Base-by-base conservation (phyloP, 2,888 invertebrate species). In the Agriopis aurantiaria region DNA sequence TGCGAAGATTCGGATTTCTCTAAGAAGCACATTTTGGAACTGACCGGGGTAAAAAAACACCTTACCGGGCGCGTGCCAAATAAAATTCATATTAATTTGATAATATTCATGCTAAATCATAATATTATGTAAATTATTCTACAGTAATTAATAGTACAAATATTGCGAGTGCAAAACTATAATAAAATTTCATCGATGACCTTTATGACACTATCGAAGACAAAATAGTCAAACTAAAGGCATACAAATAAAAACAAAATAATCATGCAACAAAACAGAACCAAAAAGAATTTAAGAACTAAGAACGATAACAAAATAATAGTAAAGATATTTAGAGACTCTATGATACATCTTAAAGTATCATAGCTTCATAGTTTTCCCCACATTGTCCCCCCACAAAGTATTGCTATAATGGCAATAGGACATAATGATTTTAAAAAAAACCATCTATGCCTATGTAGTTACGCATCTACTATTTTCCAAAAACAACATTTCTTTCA, bases 251-350 rank as follows among this genome's bases (percentile, higher is more conserved):
- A 62, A 61, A 61, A 51, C 78, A 76, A 80, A 80, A 82, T 83
- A 83, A 84, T 86, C 85, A 86, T 82, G 89, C 88, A 92, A 91
- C 91, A 88, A 88, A 88, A 88, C 85, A 88, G 85, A 86, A 81
- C 81, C 74, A 82, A 83, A 82, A 71, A 82, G 75, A 81, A 80
- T 82, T 82, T 82, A 86, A 80, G 78, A 89, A 88, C 86, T 89
- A 89, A 85, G 81, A 91, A 90, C 85, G 81, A 87, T 86, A 91
- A 91, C 89, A 89, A 89, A 86, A 85, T 45, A 84, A 84, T 80
- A 78, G 48, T 71, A 72, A 51, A 14, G 75, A 1, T 14, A 7
- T 43, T 14, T 14, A 14, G 9, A 43, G 10, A 56, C 33, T 33
- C 33, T 33, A 33, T 5, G 33, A 33, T 1, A 33, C 4, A 33